A percentile compares a stretch with the other conserved stretches of the same genome.
These are phyloP conservation scores for Phylloscopus whistleri DNA, from an alignment of 2,113 vertebrate species.

Conservation along the genomic window DNA sequence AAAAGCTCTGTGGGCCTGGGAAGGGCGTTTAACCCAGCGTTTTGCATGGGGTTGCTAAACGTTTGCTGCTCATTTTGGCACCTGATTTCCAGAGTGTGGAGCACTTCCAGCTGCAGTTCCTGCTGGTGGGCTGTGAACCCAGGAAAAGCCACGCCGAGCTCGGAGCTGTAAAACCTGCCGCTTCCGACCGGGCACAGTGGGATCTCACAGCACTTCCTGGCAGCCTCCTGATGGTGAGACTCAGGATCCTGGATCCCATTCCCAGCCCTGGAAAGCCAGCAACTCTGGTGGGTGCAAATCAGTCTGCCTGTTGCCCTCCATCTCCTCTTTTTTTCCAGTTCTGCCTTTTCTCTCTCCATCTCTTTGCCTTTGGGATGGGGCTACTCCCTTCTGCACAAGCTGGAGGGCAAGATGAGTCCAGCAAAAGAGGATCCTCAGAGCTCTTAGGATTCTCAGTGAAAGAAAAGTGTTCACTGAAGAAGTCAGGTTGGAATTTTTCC, in stretches of 20 bases:
- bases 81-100: neutral
- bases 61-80: neutral
- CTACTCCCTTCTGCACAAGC: neutral
- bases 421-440: neutral
- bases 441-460: neutral
- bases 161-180: neutral
- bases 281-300: neutral
- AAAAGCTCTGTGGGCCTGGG: neutral
- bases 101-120: slow-evolving; percentile 29
- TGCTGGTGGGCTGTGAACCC: slow-evolving; percentile 11
- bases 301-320: neutral
- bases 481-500: neutral
- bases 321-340: neutral
- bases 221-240: neutral
- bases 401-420: neutral
- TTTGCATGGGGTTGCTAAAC: neutral
- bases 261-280: neutral
- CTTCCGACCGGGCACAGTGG: neutral
- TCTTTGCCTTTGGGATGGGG: neutral
- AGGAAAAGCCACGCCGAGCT: neutral
- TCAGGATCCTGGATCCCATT: neutral
- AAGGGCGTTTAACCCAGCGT: neutral
- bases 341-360: neutral
- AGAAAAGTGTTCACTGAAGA: neutral
- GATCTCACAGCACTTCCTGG: neutral